Evolutionary conservation across 2,797 vertebrate species (phyloP).

Genomic region (Bradypodion ventrale): DNA sequence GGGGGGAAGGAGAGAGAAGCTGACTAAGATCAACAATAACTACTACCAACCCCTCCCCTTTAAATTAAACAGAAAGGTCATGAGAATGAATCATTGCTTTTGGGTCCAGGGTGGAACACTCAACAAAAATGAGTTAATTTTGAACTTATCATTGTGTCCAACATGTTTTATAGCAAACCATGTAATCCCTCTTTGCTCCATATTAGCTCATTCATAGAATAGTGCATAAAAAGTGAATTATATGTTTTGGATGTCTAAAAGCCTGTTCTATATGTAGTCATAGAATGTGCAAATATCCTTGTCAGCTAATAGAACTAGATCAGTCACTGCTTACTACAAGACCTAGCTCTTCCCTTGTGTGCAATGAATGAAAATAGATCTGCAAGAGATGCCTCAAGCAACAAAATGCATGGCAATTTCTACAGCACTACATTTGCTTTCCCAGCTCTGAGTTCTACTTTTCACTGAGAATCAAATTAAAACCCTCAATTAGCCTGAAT

Average conservation of each 20-base stretch:
- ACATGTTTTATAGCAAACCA: neutral
- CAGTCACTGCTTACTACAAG: neutral
- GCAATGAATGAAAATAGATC: constrained; percentile 7
- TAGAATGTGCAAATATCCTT: neutral
- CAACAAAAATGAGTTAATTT: neutral
- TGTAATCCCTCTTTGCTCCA: too few relatives aligned
- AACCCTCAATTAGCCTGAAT: neutral
- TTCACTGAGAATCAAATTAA: neutral
- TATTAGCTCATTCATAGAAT: neutral
- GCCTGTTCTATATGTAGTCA: neutral
- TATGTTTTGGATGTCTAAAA: neutral
- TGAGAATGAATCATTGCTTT: neutral
- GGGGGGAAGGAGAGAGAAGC: neutral
- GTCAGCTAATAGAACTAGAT: neutral
- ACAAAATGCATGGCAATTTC: neutral
- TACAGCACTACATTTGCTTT: neutral
- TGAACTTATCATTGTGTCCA: neutral
- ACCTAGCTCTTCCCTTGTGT: neutral
- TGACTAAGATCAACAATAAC: neutral
- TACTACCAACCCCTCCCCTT: too few relatives aligned
- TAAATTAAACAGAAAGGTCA: neutral
- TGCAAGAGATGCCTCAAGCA: neutral
- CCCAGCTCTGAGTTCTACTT: neutral
- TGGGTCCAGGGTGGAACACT: too few relatives aligned
- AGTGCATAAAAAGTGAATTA: neutral